These are phyloP conservation scores for Fragum fragum DNA, from an alignment of 2,888 invertebrate species.

Conservation along the genomic window DNA sequence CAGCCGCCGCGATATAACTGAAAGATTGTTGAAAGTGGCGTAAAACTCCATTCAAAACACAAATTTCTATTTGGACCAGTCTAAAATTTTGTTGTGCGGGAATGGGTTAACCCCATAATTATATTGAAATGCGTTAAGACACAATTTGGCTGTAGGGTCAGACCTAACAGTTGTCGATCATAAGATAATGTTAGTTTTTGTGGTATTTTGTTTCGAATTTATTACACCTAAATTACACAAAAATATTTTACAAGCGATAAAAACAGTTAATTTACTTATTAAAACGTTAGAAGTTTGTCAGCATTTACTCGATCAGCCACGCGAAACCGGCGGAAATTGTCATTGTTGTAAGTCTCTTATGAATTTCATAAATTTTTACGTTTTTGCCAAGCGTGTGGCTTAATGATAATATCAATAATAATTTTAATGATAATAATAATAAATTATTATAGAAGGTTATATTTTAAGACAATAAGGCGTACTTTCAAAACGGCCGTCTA, in stretches of 20 bases:
- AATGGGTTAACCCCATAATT: no score
- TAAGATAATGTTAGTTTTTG: neutral
- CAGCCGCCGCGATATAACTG: no score
- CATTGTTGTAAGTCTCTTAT: neutral
- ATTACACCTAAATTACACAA: neutral
- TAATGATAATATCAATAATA: no score
- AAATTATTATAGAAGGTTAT: no score
- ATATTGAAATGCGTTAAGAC: neutral
- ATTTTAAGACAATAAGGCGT: no score
- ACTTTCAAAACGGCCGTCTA: no score
- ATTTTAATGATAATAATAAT: no score
- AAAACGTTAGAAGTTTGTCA: constrained; percentile 10
- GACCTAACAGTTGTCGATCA: neutral
- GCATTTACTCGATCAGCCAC: neutral
- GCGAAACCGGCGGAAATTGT: constrained; percentile 6
- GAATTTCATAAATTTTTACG: neutral
- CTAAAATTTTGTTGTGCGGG: no score
- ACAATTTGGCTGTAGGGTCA: neutral
- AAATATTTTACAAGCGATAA: constrained; percentile 6
- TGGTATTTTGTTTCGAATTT: constrained; percentile 1
- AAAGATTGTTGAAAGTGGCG: no score
- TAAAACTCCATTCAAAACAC: no score
- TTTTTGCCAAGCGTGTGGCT: constrained; percentile 13
- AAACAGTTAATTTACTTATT: constrained; percentile 14
- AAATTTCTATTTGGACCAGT: no score